Evolutionary conservation across 1,140 invertebrate genomes (phyloP).

Genomic region (Neuroterus valhalla): DNA sequence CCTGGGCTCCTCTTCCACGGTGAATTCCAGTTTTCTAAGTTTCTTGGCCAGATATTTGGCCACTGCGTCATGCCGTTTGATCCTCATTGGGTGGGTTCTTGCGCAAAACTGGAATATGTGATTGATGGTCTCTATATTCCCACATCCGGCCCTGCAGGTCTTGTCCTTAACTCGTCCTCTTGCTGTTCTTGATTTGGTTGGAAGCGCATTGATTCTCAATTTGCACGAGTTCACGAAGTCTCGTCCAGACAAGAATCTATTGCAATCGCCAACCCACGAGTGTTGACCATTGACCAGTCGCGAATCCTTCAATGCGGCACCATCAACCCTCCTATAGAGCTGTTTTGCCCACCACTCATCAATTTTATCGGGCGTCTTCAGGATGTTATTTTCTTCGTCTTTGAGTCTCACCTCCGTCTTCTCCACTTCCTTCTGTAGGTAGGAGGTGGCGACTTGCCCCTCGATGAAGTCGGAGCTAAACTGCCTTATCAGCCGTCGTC

Average conservation of each 20-base stretch:
- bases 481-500: neutral
- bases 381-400: neutral
- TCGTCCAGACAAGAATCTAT: slow-evolving; percentile 26
- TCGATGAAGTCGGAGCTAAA: too few species aligned
- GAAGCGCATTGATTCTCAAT: neutral
- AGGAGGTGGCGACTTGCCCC: neutral
- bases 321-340: neutral
- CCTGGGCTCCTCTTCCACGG: slow-evolving; percentile 36
- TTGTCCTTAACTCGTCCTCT: neutral
- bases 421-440: neutral
- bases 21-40: slow-evolving; percentile 17
- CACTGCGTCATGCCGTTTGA: slow-evolving; percentile 59
- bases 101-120: slow-evolving; percentile 65
- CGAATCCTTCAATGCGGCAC: neutral
- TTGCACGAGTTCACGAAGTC: slow-evolving; percentile 35
- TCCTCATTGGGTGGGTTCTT: slow-evolving; percentile 61
- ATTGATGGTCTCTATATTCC: slow-evolving; percentile 56
- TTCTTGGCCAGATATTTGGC: slow-evolving; percentile 29
- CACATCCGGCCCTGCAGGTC: slow-evolving; percentile 61
- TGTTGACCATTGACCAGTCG: slow-evolving; percentile 1
- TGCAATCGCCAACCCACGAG: too few species aligned
- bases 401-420: neutral
- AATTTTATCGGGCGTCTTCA: neutral
- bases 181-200: neutral
- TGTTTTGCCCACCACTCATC: too few species aligned